Evolutionary conservation across 2,888 invertebrate species (phyloP).

Genomic region (Melikaiella ostensackeni): DNA sequence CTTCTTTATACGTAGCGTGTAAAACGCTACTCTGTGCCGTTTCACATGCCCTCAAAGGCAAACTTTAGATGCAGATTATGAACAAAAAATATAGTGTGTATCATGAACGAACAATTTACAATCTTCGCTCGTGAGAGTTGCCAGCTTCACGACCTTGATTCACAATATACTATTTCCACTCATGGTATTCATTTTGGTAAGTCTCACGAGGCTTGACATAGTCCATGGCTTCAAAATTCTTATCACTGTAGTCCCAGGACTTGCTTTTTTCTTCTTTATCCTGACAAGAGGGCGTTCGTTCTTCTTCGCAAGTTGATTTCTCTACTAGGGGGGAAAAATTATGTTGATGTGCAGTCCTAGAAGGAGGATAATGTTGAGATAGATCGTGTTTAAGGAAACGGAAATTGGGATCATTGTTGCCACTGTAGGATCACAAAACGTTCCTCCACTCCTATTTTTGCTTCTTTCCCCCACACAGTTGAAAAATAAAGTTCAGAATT

Average conservation of each 20-base stretch:
- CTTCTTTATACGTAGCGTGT: too few relatives aligned
- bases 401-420: slow-evolving; percentile 59
- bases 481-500: too few relatives aligned
- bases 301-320: slow-evolving; percentile 7
- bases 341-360: slow-evolving; percentile 55
- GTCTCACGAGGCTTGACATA: slow-evolving; percentile 53
- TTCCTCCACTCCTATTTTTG: slow-evolving; percentile 79
- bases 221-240: slow-evolving; percentile 55
- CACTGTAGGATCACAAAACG: slow-evolving; percentile 54
- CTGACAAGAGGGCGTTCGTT: slow-evolving; percentile 31
- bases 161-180: too few relatives aligned
- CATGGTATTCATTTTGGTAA: slow-evolving; percentile 63
- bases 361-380: slow-evolving; percentile 61
- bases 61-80: too few relatives aligned
- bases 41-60: too few relatives aligned
- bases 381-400: slow-evolving; percentile 64
- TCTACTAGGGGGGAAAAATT: slow-evolving; percentile 46
- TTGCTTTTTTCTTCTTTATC: slow-evolving; percentile 64
- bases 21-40: too few relatives aligned
- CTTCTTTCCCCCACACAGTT: slow-evolving; percentile 49
- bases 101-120: too few relatives aligned
- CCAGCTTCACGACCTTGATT: too few relatives aligned
- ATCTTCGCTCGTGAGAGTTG: too few relatives aligned
- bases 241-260: slow-evolving; percentile 64
- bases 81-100: too few relatives aligned